Evolutionary conservation across 2,797 vertebrate species (phyloP), one percentile per base, ranked within the genome.

Genomic region (Eptatretus atami): DNA sequence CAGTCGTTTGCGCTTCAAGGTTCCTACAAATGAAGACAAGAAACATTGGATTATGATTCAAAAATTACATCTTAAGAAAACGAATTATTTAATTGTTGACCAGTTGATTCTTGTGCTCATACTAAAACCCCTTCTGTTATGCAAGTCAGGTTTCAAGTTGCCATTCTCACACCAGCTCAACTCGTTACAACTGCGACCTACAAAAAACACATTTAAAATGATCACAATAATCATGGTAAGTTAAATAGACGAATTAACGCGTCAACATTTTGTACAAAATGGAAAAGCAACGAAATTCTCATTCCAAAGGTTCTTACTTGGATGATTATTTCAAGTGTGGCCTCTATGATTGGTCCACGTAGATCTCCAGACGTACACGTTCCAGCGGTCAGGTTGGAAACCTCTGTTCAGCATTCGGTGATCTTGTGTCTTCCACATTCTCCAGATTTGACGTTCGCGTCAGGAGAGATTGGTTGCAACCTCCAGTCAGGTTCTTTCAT

Each of bases 291-390:
- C 31, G 6, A 44, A 4, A 2, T 1, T 44, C 31, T 44, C 31
- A 44, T 44, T 44, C 31, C 4, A 44, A 44, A 44, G 31, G 31
- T 24, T 24, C 52, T 15, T 52, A 76, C 75, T 76, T 75, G 53
- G 75, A 73, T 73, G n/a, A n/a, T 76, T 10, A 76, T 65, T 55
- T 76, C 75, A 60, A 64, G 75, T 1, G 71, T 67, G 24, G 71
- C 74, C 74, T 12, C 75, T 70, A 13, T 75, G 67, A 64, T 76
- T 76, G 74, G 67, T 76, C 75, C 13, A 76, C 67, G 65, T 76
- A 72, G 52, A 76, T 73, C 68, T 74, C 75, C 69, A 72, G 64
- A 67, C 71, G 73, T 65, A 76, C 67, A 63, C 71, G 73, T 68
- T 76, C 75, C 52, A 75, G 66, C 12, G 73, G 73, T 73, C 64